Base-by-base conservation (phyloP, 2,113 vertebrate species). In the Bos javanicus region DNA sequence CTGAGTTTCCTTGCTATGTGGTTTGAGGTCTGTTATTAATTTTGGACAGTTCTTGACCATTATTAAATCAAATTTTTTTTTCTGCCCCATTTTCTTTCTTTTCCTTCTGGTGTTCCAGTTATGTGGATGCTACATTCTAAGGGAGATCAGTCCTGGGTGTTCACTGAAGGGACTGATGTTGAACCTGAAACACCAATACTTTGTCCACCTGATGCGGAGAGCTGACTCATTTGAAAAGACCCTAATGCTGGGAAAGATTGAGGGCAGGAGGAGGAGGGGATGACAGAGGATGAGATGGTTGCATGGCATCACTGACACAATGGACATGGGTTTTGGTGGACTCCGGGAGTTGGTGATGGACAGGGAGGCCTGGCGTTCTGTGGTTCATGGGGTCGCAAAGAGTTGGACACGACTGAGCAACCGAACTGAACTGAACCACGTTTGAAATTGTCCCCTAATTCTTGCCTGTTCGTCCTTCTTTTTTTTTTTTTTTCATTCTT, bases 321-420 rank as follows among this genome's bases (percentile, higher is more conserved):
- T 33, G 60, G 28, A 33, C 60, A 62, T 33, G 14, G 28, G 14
- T 33, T 16, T 62, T 14, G 28, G 30, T 28, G 14, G 14, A 33
- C 30, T 62, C 28, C 0, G 1, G 60, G 28, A 62, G 2, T 62
- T 62, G 28, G 28, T 62, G 13, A 62, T 33, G 28, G 14, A 30
- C 60, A 62, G 60, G 60, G 14, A 33, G 60, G 60, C 28, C 60
- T 62, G 60, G 30, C 6, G 0, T 62, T 28, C 28, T 62, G 6
- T 16, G 28, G 28, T 33, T 62, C 13, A 62, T 7, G 28, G 28
- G 28, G 28, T 62, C 1, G 0, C 28, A 33, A 62, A 62, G 28
- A 33, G 14, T 30, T 6, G 0, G 28, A 62, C 28, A 62, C 1
- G 0, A 33, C 60, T 62, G 60, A 62, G 28, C 0, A 1, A 62